These are phyloP conservation scores for Polymixis flavicincta DNA, from an alignment of 2,888 invertebrate species.

Conservation along the genomic window DNA sequence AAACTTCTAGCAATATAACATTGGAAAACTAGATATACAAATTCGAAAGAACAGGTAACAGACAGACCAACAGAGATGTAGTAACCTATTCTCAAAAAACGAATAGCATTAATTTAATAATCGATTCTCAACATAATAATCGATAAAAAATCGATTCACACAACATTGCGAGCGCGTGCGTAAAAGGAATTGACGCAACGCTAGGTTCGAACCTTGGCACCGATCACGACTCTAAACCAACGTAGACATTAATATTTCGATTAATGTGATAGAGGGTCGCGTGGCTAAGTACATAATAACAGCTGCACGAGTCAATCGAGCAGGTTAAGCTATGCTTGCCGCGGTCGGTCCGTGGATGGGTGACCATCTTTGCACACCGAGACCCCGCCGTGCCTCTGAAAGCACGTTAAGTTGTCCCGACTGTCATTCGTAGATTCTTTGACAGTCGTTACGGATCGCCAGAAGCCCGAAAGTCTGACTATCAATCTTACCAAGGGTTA, in stretches of 20 bases:
- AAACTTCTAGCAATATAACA: neutral
- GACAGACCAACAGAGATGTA: neutral
- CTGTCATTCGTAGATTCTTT: no score
- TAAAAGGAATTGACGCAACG: constrained; percentile 74
- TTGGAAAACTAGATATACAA: neutral
- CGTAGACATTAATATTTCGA: constrained; percentile 57
- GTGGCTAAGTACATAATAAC: no score
- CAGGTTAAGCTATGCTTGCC: no score
- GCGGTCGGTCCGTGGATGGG: no score
- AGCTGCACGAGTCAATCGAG: no score
- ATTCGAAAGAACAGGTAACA: neutral
- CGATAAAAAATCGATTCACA: constrained; percentile 52
- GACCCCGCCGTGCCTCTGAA: no score
- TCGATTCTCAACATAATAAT: constrained; percentile 34
- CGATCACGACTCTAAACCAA: constrained; percentile 70
- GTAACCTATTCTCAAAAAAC: constrained; percentile 4
- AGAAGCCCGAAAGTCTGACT: no score
- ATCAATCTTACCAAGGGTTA: no score
- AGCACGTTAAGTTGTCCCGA: no score
- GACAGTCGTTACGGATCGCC: no score
- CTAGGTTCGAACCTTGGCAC: constrained; percentile 77
- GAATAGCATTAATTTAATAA: neutral
- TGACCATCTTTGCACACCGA: no score
- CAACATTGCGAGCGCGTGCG: constrained; percentile 55
- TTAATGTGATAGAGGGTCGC: neutral